Evolutionary conservation across 2,113 vertebrate genomes (phyloP).

Genomic region (Papio anubis): DNA sequence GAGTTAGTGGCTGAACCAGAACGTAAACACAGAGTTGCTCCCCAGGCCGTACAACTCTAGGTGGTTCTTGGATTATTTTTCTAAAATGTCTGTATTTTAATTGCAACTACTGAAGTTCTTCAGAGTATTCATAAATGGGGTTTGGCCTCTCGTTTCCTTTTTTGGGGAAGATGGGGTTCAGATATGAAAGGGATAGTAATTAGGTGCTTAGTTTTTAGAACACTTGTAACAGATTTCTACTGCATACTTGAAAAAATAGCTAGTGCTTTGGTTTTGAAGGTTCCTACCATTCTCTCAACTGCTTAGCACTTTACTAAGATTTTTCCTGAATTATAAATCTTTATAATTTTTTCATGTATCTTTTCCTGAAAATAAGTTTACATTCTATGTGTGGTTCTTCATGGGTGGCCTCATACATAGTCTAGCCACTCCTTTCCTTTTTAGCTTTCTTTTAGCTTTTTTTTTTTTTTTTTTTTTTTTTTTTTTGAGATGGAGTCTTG

Average conservation of each 20-base stretch:
- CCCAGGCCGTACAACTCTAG: neutral
- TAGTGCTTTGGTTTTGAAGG: neutral
- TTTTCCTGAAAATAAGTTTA: neutral
- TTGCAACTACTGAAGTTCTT: conserved; percentile 21
- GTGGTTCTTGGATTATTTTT: conserved; percentile 17
- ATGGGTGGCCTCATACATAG: neutral
- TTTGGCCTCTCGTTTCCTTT: neutral
- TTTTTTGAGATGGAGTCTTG: too few relatives aligned
- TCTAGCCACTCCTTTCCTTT: neutral
- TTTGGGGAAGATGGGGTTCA: neutral
- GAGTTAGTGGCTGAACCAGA: neutral
- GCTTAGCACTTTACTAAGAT: neutral
- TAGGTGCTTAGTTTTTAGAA: neutral
- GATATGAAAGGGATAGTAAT: neutral
- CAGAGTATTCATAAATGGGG: neutral
- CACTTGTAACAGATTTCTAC: conserved; percentile 27
- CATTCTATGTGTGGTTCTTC: neutral
- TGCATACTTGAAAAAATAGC: neutral
- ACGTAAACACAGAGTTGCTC: neutral
- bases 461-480: too few relatives aligned
- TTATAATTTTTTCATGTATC: neutral
- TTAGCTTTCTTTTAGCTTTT: neutral
- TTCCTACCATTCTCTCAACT: neutral
- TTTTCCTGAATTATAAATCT: neutral
- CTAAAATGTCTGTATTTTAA: conserved; percentile 16